Base-by-base conservation (phyloP, 2,113 vertebrate genomes). In the Potamarius usumacintae region DNA sequence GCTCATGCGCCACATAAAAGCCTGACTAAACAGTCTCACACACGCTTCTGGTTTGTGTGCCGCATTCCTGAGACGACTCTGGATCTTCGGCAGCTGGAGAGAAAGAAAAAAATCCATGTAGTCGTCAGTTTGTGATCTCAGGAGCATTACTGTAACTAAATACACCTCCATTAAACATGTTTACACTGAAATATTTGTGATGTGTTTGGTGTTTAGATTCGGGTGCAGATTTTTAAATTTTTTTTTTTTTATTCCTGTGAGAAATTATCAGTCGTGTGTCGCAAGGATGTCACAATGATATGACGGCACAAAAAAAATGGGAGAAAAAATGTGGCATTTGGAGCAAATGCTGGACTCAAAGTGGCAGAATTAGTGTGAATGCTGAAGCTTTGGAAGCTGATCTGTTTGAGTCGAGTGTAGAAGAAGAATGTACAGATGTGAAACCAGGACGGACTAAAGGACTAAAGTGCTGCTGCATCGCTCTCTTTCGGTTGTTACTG, bases 1-100 rank as follows among this genome's bases (percentile, higher is more conserved):
- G 27, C 25, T 42, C 50, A 25, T 22, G 69, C 14, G 58, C 18
- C 52, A 34, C n/a, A 71, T 84, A 53, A 84, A 65, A 52, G 50
- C 76, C 42, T 42, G 42, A 86, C 91, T 63, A 89, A 65, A 42
- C 53, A 87, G 42, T 87, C 42, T 86, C 71, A 76, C 82, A 80
- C 82, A 87, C 82, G 82, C 84, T 48, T 48, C 27, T 14, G n/a
- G 34, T 76, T 25, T 76, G 42, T 50, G 72, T 55, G 52, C 12
- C 14, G 2, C 25, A 9, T 57, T 79, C n/a, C 30, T 8, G 30
- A 7, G 17, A 5, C n/a, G 14, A 15, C 22, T 53, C 52, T 77
- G 10, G 10, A 17, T 78, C 48, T 78, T 42, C 42, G 42, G 42
- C 42, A 42, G 76, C 52, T 78, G 27, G 60, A 7, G 30, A 22